Percentiles rank a stretch among this genome's conserved stretches.
These are phyloP conservation scores for Phaenicophaeus curvirostris DNA, from an alignment of 2,797 vertebrate genomes.

Conservation along the genomic window DNA sequence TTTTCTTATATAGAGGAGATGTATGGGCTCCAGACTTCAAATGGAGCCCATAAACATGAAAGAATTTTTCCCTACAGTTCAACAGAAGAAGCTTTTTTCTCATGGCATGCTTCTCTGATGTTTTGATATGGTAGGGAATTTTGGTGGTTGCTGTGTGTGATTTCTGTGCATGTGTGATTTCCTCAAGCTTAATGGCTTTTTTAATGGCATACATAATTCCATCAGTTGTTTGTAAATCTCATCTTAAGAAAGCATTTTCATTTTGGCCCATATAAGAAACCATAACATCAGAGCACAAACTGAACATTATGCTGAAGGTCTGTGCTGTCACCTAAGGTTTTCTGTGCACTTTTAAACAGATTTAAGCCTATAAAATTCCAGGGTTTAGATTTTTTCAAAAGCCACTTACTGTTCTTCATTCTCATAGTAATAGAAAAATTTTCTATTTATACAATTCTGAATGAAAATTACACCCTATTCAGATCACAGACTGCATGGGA, in stretches of 20 bases:
- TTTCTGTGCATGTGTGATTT: constrained; percentile 22
- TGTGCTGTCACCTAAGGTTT: not conserved
- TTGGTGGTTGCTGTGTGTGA: not conserved
- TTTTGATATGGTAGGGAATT: constrained; percentile 8
- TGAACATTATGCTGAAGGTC: not conserved
- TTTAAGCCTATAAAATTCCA: not conserved
- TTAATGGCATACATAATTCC: not conserved
- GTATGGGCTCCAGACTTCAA: not conserved
- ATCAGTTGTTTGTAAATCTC: not conserved
- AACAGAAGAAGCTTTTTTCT: not conserved
- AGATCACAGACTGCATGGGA: not conserved
- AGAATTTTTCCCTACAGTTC: not conserved
- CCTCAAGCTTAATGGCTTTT: constrained; percentile 15
- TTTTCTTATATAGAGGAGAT: not conserved
- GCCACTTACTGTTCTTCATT: not conserved
- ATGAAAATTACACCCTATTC: not conserved
- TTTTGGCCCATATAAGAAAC: not conserved
- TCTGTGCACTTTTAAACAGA: not conserved
- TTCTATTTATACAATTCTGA: not conserved
- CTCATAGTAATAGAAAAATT: not conserved
- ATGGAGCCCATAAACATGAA: constrained; percentile 8
- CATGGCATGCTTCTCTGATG: not conserved
- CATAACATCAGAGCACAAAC: not conserved
- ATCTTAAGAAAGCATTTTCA: not conserved
- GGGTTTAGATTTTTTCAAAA: not conserved